These are phyloP conservation scores for Sylvicapra grimmia DNA, from an alignment of 2,113 vertebrate species.

Conservation along the genomic window DNA sequence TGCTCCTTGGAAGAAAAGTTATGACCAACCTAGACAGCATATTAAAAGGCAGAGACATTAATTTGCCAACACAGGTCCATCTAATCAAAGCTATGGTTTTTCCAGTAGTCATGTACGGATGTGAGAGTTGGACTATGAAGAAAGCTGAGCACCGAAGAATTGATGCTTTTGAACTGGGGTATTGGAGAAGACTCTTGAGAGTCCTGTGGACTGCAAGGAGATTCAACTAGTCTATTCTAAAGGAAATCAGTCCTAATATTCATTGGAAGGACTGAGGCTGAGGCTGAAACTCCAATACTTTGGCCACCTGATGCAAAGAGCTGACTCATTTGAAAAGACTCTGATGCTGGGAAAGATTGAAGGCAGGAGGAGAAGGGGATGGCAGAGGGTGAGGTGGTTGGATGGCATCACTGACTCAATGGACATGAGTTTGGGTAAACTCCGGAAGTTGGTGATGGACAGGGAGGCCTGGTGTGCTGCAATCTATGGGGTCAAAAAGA, in stretches of 20 bases:
- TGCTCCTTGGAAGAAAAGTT: not conserved
- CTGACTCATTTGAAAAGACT: not conserved
- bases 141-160: accelerated
- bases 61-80: not conserved
- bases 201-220: not conserved
- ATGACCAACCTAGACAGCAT: not conserved
- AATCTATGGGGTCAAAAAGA: not conserved
- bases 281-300: not conserved
- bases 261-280: not conserved
- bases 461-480: not conserved
- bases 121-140: not conserved
- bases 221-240: not conserved
- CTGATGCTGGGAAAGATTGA: not conserved
- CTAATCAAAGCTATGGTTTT: not conserved
- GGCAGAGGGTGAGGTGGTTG: not conserved
- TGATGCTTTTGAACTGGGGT: not conserved
- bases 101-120: not conserved
- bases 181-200: not conserved
- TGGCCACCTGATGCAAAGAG: not conserved
- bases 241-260: not conserved
- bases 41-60: not conserved
- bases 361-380: not conserved
- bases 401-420: not conserved
- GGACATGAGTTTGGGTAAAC: not conserved
- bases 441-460: not conserved